A percentile compares a stretch with the other conserved stretches of the same genome.
Conservation (phyloP, 2,888 invertebrate species). For the Reticulitermes lucifugus region DNA sequence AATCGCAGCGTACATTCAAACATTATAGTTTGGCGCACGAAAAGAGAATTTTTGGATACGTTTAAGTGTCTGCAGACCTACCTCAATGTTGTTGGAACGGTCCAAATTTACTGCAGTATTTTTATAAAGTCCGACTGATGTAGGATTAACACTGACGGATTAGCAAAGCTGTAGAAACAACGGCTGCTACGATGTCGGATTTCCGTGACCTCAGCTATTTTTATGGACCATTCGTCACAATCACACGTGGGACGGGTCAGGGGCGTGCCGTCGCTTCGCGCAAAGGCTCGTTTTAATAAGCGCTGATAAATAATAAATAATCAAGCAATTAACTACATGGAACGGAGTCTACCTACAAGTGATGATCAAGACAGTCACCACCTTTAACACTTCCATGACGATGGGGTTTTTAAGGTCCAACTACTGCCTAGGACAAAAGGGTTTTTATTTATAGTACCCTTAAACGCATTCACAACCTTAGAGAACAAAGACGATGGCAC, state of each 20-base stretch:
- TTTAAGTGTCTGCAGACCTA: not conserved
- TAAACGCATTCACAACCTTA: too few relatives aligned
- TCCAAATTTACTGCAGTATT: not conserved
- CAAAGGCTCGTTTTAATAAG: not conserved
- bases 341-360: too few relatives aligned
- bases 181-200: not conserved
- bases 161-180: conserved; percentile 3
- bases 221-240: not conserved
- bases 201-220: not conserved
- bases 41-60: not conserved
- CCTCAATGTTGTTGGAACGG: not conserved
- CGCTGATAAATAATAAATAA: not conserved
- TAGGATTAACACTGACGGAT: not conserved
- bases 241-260: not conserved
- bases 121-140: not conserved
- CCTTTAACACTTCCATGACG: too few relatives aligned
- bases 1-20: not conserved
- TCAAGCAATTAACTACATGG: too few relatives aligned
- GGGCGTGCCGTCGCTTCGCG: not conserved
- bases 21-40: not conserved
- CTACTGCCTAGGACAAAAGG: too few relatives aligned
- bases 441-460: too few relatives aligned
- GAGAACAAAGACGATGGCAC: too few relatives aligned
- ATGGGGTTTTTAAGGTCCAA: too few relatives aligned
- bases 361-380: too few relatives aligned